These are phyloP conservation scores for Avahi laniger DNA, from an alignment of 2,797 vertebrate genomes.

Conservation along the genomic window DNA sequence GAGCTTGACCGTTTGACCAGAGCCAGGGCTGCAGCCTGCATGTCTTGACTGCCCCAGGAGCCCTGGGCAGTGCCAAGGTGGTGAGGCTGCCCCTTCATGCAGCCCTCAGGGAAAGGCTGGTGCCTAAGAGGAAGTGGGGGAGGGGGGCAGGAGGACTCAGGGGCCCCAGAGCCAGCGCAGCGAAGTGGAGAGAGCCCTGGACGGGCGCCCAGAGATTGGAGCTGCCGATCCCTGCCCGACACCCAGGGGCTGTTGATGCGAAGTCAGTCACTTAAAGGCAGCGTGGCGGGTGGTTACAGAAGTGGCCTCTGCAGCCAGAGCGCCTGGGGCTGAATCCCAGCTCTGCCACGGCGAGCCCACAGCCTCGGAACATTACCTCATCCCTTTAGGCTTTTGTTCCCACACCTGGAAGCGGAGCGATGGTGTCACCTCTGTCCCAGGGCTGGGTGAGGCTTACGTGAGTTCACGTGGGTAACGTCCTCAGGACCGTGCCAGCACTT, in stretches of 20 bases:
- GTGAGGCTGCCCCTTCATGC: not conserved
- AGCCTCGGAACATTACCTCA: not conserved
- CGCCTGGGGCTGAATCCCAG: not conserved
- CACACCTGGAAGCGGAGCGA: not conserved
- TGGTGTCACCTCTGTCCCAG: not conserved
- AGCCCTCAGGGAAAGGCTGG: not conserved
- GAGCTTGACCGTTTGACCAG: not conserved
- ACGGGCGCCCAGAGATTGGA: accelerated
- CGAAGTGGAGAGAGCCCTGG: not conserved
- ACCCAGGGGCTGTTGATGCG: accelerated
- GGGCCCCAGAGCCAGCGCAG: not conserved
- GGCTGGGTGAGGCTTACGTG: not conserved
- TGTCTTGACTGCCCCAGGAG: not conserved
- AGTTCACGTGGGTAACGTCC: not conserved
- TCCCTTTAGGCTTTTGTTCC: not conserved
- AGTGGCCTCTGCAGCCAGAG: not conserved
- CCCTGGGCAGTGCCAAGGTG: not conserved
- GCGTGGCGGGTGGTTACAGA: not conserved
- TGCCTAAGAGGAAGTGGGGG: not conserved
- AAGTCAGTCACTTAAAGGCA: too few species aligned
- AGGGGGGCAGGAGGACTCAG: not conserved
- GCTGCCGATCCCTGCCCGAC: not conserved
- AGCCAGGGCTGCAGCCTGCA: not conserved
- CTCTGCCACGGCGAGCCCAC: not conserved
- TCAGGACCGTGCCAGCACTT: not conserved